Percentiles rank a stretch among this genome's conserved stretches.
Evolutionary conservation across 2,888 invertebrate genomes (phyloP).

Genomic region (Aspidiotus rigidus): DNA sequence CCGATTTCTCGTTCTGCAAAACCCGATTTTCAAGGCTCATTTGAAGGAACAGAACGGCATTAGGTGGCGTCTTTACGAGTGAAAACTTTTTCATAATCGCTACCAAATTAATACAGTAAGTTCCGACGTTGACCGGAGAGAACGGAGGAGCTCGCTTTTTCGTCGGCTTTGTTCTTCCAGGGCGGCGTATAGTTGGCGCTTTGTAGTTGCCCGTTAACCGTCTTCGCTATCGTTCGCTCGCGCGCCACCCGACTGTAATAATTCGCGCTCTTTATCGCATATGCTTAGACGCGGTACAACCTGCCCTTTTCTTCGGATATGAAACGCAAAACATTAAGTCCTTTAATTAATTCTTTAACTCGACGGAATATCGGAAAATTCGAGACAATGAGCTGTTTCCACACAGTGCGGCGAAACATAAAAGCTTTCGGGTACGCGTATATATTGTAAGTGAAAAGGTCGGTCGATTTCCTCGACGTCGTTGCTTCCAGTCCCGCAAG

Average conservation of each 20-base stretch:
- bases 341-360: constrained; percentile 4
- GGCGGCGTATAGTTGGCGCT: too few species aligned
- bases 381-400: constrained; percentile 4
- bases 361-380: constrained; percentile 1
- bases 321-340: background rate
- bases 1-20: too few species aligned
- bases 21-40: too few species aligned
- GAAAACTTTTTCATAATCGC: too few species aligned
- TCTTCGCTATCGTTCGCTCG: too few species aligned
- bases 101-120: too few species aligned
- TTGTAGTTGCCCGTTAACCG: too few species aligned
- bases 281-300: background rate
- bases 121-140: too few species aligned
- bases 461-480: background rate
- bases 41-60: too few species aligned
- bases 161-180: too few species aligned
- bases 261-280: background rate
- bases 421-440: background rate
- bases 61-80: too few species aligned
- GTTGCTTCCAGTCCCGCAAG: background rate
- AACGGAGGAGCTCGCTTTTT: too few species aligned
- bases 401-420: background rate
- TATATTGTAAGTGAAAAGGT: constrained; percentile 1
- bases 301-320: background rate
- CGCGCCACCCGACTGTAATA: background rate